Percentiles rank a stretch among this genome's conserved stretches.
Evolutionary conservation across 2,113 vertebrate species (phyloP).

Genomic region (Apistogramma diplotaenia): DNA sequence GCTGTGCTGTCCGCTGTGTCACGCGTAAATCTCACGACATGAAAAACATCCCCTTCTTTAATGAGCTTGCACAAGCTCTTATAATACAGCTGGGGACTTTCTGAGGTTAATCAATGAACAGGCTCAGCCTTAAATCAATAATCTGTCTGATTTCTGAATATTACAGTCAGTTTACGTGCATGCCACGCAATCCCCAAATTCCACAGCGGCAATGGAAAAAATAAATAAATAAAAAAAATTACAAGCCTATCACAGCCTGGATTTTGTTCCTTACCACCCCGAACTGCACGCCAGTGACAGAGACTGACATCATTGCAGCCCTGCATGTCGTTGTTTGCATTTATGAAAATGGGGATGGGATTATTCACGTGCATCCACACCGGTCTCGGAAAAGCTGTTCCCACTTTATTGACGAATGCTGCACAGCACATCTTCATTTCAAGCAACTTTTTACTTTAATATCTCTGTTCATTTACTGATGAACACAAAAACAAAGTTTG

Average conservation of each 20-base stretch:
- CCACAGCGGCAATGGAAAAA: background rate
- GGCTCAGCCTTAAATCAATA: conserved; percentile 38
- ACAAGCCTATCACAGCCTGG: background rate
- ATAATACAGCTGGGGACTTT: conserved; percentile 56
- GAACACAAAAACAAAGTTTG: background rate
- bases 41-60: conserved; percentile 63
- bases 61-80: conserved; percentile 64
- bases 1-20: conserved; percentile 72
- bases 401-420: background rate
- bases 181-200: conserved; percentile 3
- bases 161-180: background rate
- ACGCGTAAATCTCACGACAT: conserved; percentile 68
- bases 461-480: background rate
- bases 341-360: background rate
- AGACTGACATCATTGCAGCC: conserved; percentile 26
- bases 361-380: conserved; percentile 4
- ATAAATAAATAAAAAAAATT: background rate
- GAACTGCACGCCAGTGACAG: conserved; percentile 5
- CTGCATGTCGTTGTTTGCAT: conserved; percentile 7
- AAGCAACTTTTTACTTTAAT: background rate
- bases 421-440: background rate
- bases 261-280: background rate
- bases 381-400: background rate
- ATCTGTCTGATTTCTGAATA: conserved; percentile 12
- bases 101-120: conserved; percentile 64